Evolutionary conservation across 2,797 vertebrate genomes (phyloP).

Genomic region (Malacoctenus gilli): DNA sequence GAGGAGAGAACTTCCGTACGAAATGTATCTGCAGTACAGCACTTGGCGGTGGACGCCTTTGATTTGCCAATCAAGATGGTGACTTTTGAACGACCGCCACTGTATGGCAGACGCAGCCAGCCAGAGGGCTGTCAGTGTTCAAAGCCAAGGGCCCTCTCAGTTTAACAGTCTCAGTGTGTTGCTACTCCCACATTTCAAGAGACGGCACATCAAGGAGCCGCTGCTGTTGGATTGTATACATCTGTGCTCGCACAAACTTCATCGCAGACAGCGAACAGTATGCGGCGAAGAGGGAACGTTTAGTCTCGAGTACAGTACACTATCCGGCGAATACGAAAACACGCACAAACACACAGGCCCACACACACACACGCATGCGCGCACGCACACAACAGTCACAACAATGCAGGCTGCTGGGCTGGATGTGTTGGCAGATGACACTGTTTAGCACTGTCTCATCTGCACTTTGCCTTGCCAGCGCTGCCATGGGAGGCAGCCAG

Average conservation of each 20-base stretch:
- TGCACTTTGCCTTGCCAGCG: slow-evolving; percentile 62
- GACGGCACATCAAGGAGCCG: slow-evolving; percentile 52
- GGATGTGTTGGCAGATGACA: slow-evolving; percentile 66
- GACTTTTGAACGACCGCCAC: slow-evolving; percentile 71
- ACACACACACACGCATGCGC: neutral
- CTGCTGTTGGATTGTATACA: slow-evolving; percentile 40
- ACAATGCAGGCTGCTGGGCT: slow-evolving; percentile 48
- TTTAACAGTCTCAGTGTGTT: slow-evolving; percentile 61
- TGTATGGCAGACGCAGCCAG: slow-evolving; percentile 62
- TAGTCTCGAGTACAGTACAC: slow-evolving; percentile 10
- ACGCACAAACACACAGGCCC: neutral
- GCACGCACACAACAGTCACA: slow-evolving; percentile 23
- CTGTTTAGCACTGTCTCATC: slow-evolving; percentile 70
- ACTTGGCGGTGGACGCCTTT: slow-evolving; percentile 63
- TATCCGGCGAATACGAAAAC: too few species aligned
- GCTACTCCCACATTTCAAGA: slow-evolving; percentile 53
- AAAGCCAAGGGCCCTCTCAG: slow-evolving; percentile 65
- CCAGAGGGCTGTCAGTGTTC: slow-evolving; percentile 66
- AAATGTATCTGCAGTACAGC: slow-evolving; percentile 61
- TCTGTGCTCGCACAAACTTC: slow-evolving; percentile 28
- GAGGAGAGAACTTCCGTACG: slow-evolving; percentile 50
- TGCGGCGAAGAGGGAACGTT: slow-evolving; percentile 15
- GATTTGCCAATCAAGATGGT: slow-evolving; percentile 74
- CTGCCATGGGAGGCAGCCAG: slow-evolving; percentile 55
- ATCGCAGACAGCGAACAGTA: slow-evolving; percentile 27